Percentiles rank a stretch among this genome's conserved stretches.
phyloP scores from a whole-genome alignment of 2,797 vertebrate genomes.

The Argya squamiceps region DNA sequence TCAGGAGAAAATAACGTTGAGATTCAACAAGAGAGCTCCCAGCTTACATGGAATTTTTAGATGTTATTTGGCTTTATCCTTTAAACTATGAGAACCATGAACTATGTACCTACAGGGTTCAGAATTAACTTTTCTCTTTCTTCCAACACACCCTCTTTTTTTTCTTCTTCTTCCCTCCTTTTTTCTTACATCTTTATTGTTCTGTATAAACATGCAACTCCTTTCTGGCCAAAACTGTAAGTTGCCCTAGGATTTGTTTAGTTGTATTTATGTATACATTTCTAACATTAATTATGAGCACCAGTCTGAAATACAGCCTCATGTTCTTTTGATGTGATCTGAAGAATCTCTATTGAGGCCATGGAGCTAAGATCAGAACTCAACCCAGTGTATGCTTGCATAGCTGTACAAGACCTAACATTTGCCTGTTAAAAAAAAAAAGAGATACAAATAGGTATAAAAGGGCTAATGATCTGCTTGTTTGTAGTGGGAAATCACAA shows the following conservation, averaged over 20 bases:
- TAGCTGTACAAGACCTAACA: background rate
- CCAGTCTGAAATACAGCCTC: background rate
- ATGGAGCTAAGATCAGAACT: background rate
- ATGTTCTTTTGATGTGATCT: constrained; percentile 38
- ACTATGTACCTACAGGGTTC: constrained; percentile 72
- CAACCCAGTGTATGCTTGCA: background rate
- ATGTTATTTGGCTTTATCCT: constrained; percentile 78
- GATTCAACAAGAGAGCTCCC: constrained; percentile 74
- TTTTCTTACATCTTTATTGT: constrained; percentile 59
- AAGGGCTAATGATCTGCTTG: background rate
- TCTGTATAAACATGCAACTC: constrained; percentile 53
- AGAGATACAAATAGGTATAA: background rate
- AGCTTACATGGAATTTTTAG: constrained; percentile 79
- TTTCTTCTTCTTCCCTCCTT: background rate
- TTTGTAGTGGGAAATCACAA: background rate
- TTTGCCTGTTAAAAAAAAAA: background rate
- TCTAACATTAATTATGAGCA: constrained; percentile 44
- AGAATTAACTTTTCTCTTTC: constrained; percentile 74
- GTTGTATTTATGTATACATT: constrained; percentile 42
- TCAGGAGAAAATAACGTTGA: constrained; percentile 75
- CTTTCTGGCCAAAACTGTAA: constrained; percentile 26
- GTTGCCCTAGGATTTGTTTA: constrained; percentile 54
- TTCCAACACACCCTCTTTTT: constrained; percentile 31
- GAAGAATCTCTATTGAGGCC: constrained; percentile 15
- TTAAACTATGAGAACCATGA: constrained; percentile 76